phyloP scores from a whole-genome alignment of 2,113 vertebrate species.

The Cervus canadensis region DNA sequence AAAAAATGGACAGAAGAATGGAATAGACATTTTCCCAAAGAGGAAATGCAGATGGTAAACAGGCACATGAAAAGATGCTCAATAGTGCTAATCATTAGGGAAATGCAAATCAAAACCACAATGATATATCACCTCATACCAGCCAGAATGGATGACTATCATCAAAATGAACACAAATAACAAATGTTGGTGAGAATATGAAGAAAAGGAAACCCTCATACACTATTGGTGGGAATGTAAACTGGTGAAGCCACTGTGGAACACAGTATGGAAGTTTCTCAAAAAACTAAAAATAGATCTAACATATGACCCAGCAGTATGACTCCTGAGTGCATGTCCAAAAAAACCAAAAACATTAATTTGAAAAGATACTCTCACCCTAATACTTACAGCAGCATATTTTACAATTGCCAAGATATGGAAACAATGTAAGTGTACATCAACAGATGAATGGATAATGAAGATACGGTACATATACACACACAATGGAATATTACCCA shows the following conservation, averaged over 20 bases:
- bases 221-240: background rate
- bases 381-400: background rate
- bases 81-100: background rate
- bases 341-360: background rate
- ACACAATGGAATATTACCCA: background rate
- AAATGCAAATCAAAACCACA: background rate
- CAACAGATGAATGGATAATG: background rate
- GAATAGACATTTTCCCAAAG: background rate
- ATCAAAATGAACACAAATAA: background rate
- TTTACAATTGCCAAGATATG: background rate
- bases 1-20: background rate
- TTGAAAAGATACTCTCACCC: background rate
- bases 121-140: background rate
- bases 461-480: background rate
- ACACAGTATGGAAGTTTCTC: background rate
- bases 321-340: background rate
- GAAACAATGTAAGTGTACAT: background rate
- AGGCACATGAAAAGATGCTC: background rate
- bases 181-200: background rate
- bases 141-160: background rate
- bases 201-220: background rate
- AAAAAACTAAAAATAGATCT: background rate
- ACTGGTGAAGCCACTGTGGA: background rate
- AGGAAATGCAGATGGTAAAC: background rate
- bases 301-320: background rate